Percentiles rank a stretch among this genome's conserved stretches.
Evolutionary conservation across 2,888 invertebrate species (phyloP).

Genomic region (Charanyca ferruginea): DNA sequence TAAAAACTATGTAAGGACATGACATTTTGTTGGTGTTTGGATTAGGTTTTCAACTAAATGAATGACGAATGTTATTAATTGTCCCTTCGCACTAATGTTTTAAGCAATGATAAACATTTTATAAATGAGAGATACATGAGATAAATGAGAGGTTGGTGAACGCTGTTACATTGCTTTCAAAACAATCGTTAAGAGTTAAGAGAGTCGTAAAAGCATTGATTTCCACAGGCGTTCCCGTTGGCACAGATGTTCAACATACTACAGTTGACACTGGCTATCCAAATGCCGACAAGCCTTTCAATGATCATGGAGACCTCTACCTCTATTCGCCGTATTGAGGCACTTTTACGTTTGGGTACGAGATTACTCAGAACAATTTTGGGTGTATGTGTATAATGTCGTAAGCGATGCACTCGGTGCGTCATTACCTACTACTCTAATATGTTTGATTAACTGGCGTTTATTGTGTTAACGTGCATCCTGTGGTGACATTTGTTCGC

Average conservation of each 20-base stretch:
- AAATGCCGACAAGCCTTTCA: constrained; percentile 89
- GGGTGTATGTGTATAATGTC: constrained; percentile 41
- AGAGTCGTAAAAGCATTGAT: constrained; percentile 55
- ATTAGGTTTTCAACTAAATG: constrained; percentile 8
- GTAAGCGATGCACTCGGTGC: constrained; percentile 49
- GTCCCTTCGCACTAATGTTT: background rate
- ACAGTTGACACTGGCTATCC: constrained; percentile 91
- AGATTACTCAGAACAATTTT: constrained; percentile 69
- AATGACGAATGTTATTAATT: constrained; percentile 1
- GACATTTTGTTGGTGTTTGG: constrained; percentile 22
- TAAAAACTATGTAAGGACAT: constrained; percentile 18
- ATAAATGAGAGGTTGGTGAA: too few species aligned
- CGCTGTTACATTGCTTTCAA: background rate
- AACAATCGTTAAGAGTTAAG: background rate
- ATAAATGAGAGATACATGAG: background rate
- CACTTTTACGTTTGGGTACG: constrained; percentile 91
- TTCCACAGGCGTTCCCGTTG: constrained; percentile 93
- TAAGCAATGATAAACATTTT: background rate
- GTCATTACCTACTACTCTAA: constrained; percentile 49
- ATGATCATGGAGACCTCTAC: constrained; percentile 91
- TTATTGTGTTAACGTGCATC: constrained; percentile 61
- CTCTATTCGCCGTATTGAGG: constrained; percentile 91
- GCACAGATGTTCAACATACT: constrained; percentile 95
- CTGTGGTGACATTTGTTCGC: constrained; percentile 56
- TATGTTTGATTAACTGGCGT: constrained; percentile 57